Percentiles rank a stretch among this genome's conserved stretches.
These are phyloP conservation scores for Ornithorhynchus anatinus DNA, from an alignment of 2,113 vertebrate genomes.

Conservation along the genomic window DNA sequence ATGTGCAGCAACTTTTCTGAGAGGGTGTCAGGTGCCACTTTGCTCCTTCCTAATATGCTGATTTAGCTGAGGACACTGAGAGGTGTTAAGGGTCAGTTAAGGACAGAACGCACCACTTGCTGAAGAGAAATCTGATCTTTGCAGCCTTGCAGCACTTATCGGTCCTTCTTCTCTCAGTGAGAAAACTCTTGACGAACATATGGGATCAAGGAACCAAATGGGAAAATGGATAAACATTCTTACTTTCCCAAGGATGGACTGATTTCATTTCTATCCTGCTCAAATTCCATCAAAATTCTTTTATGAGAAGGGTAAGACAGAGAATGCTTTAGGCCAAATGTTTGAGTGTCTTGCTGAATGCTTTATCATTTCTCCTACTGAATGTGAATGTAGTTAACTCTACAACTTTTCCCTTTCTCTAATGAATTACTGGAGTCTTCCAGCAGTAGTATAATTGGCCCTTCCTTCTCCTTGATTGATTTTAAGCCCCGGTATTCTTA, in stretches of 20 bases:
- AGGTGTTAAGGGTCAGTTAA: constrained; percentile 5
- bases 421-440: background rate
- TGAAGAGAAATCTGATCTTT: constrained; percentile 2
- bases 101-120: background rate
- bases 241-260: background rate
- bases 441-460: background rate
- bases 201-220: background rate
- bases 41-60: constrained; percentile 20
- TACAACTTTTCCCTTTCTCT: background rate
- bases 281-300: background rate
- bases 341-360: background rate
- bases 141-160: background rate
- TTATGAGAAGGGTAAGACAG: background rate
- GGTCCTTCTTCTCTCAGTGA: background rate
- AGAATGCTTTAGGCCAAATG: background rate
- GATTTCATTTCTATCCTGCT: background rate
- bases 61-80: background rate
- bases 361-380: background rate
- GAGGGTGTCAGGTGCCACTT: background rate
- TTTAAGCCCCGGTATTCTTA: background rate
- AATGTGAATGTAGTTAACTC: background rate
- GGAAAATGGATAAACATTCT: background rate
- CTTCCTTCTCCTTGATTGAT: background rate
- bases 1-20: background rate
- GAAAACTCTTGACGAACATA: background rate